phyloP scores from a whole-genome alignment of 2,113 vertebrate species.

The Toxostoma redivivum region DNA sequence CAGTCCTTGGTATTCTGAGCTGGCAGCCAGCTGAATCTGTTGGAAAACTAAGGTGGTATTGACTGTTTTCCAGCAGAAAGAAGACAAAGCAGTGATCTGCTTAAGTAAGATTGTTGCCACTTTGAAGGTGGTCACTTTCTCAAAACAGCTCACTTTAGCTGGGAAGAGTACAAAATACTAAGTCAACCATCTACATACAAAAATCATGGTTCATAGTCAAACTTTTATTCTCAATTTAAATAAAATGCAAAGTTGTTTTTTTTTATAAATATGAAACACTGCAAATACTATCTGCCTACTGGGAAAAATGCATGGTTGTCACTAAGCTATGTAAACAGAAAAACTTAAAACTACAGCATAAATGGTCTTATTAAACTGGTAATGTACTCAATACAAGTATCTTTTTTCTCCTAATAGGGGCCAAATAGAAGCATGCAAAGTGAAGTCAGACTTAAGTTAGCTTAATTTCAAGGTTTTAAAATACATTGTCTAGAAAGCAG shows the following conservation, averaged over 20 bases:
- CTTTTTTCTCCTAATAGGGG: constrained; percentile 43
- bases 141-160: constrained; percentile 56
- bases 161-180: constrained; percentile 68
- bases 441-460: constrained; percentile 60
- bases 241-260: constrained; percentile 54
- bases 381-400: constrained; percentile 20
- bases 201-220: constrained; percentile 66
- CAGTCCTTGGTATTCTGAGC: constrained; percentile 66
- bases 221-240: constrained; percentile 70
- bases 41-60: constrained; percentile 54
- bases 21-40: constrained; percentile 51
- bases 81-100: constrained; percentile 53
- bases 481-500: constrained; percentile 67
- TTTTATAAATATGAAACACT: constrained; percentile 71
- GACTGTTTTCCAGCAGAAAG: constrained; percentile 41
- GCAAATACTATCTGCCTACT: constrained; percentile 47
- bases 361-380: constrained; percentile 56
- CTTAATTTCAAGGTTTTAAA: constrained; percentile 65
- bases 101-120: constrained; percentile 60
- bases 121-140: constrained; percentile 51
- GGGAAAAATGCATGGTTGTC: constrained; percentile 49
- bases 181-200: constrained; percentile 69
- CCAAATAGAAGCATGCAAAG: constrained; percentile 50
- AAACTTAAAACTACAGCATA: constrained; percentile 61
- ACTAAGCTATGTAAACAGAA: constrained; percentile 64